Evolutionary conservation across 2,797 vertebrate species (phyloP), one percentile per base, ranked within the genome.

Genomic region (Coreius guichenoti): DNA sequence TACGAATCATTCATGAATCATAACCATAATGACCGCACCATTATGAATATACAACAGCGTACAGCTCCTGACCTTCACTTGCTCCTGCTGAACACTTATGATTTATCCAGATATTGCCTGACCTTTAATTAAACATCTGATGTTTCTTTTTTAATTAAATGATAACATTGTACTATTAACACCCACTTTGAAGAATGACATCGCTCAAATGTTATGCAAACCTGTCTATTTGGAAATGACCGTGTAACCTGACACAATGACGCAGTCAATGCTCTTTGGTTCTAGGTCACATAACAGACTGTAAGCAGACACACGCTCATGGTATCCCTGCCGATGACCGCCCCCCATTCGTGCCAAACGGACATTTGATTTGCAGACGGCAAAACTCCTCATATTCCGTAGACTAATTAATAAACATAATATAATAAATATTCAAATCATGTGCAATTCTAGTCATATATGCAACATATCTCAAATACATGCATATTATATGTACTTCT

Each of bases 201-300:
- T 58, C 3, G 9, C 80, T 72, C 45, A 70, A 51, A 81, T 49
- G 80, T 70, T 70, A 43, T 7, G 67, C 65, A 72, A 69, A 47
- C 29, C 26, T 17, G 17, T 47, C 63, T 84, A 51, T 75, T 78
- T 85, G 72, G 79, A 81, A 78, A 67, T 73, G 75, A 23, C 43
- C 0, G 3, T 29, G 81, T 58, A 89, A 88, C n/a, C 21, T 67
- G 47, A 82, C 21, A 49, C 49, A 43, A 26, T 69, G 39, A 86
- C 39, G 75, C 72, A 85, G 51, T 54, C 61, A 56, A 39, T 77
- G 31, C 14, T 80, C 63, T 70, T 80, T 65, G 54, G 23, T 74
- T 84, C 21, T 45, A 56, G 17, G 56, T 76, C 85, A 49, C 29
- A 39, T 76, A 79, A 80, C 79, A 77, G 36, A 12, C 83, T 63